These are phyloP conservation scores for Zonotrichia leucophrys DNA, from an alignment of 2,113 vertebrate genomes.

Conservation along the genomic window DNA sequence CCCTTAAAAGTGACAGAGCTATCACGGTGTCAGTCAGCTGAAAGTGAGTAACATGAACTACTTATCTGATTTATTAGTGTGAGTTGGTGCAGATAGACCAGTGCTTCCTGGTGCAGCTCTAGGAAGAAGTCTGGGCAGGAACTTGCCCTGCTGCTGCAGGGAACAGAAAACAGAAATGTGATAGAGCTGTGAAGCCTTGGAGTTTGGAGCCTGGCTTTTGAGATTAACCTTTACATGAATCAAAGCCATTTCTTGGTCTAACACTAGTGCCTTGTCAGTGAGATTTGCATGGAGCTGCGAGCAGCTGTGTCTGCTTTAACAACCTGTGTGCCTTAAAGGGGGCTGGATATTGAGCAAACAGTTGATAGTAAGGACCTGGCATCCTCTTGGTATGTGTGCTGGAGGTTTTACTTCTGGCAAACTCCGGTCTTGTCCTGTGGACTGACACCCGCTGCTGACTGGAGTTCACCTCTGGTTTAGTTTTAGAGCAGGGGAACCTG, in stretches of 20 bases:
- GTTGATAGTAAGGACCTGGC: not conserved
- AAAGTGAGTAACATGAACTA: not conserved
- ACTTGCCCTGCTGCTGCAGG: not conserved
- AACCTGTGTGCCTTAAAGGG: not conserved
- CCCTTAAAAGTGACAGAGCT: not conserved
- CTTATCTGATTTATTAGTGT: not conserved
- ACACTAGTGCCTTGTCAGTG: not conserved
- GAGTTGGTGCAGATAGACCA: not conserved
- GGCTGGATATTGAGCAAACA: not conserved
- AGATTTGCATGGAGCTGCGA: not conserved
- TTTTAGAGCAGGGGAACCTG: not conserved
- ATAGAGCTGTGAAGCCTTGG: not conserved
- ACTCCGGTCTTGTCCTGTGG: not conserved
- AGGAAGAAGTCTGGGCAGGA: not conserved
- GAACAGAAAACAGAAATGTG: not conserved
- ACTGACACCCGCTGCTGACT: not conserved
- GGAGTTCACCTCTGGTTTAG: not conserved
- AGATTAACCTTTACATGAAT: not conserved
- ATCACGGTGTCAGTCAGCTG: not conserved
- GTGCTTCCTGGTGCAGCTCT: not conserved
- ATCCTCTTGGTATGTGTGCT: not conserved
- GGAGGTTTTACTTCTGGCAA: not conserved
- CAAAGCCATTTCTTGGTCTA: not conserved
- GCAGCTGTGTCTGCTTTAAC: not conserved
- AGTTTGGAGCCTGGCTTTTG: not conserved